These are phyloP conservation scores for Python bivittatus DNA, from an alignment of 2,113 vertebrate genomes.

Conservation along the genomic window DNA sequence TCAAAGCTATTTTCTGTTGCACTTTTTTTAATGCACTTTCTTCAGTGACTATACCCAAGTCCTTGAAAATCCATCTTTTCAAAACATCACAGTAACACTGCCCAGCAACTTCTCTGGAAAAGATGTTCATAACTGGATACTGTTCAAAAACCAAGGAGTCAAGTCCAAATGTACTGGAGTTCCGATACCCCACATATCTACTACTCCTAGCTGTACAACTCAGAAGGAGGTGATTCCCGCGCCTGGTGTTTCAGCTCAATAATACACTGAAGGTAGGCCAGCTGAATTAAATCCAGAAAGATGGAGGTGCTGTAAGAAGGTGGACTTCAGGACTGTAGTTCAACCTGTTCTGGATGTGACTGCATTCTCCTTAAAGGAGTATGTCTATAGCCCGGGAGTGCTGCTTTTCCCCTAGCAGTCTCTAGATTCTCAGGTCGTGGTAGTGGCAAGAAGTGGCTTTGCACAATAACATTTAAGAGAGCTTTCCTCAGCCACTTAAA, in stretches of 20 bases:
- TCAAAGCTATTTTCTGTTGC: not conserved
- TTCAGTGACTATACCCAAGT: not conserved
- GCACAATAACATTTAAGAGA: not conserved
- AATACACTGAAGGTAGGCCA: not conserved
- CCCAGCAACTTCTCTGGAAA: not conserved
- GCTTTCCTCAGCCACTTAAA: not conserved
- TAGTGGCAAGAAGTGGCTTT: not conserved
- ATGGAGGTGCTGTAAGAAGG: not conserved
- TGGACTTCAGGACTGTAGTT: not conserved
- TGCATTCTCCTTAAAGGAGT: not conserved
- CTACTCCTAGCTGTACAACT: not conserved
- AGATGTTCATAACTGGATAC: not conserved
- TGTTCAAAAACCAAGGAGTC: not conserved
- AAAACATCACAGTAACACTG: not conserved
- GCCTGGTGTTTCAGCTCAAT: not conserved
- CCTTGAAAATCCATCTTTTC: no score
- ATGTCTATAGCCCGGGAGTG: not conserved
- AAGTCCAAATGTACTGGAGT: not conserved
- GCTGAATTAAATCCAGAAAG: not conserved
- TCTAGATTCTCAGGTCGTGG: not conserved
- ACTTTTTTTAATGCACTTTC: not conserved
- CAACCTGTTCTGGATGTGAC: not conserved
- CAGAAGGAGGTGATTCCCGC: not conserved
- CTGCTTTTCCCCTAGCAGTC: no score
- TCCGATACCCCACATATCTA: not conserved